These are phyloP conservation scores for Bettongia penicillata DNA, from an alignment of 2,113 vertebrate species.

Conservation along the genomic window DNA sequence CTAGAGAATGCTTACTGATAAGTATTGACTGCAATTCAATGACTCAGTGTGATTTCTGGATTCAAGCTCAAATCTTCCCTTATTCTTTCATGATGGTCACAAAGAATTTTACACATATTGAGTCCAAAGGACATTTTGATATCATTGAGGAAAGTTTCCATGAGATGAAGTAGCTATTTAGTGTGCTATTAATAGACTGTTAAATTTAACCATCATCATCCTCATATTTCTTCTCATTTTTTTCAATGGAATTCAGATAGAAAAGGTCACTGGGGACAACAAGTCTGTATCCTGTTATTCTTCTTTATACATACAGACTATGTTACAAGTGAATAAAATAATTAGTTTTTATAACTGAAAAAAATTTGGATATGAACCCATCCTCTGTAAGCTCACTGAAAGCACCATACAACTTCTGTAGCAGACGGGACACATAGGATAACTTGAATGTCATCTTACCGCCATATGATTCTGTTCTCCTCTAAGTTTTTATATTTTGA, in stretches of 20 bases:
- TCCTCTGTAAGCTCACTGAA: not conserved
- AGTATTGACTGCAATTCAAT: no score
- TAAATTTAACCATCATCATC: not conserved
- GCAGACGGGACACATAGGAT: not conserved
- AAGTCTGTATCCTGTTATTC: not conserved
- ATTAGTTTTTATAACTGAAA: not conserved
- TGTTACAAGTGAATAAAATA: not conserved
- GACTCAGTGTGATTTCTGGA: no score
- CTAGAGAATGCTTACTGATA: no score
- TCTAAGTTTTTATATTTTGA: not conserved
- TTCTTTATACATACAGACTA: not conserved
- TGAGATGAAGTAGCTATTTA: not conserved
- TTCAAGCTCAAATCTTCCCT: no score
- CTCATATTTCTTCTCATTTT: not conserved
- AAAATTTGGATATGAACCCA: not conserved
- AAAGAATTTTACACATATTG: no score
- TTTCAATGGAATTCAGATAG: not conserved
- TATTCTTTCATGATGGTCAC: no score
- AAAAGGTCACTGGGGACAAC: not conserved
- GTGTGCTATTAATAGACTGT: not conserved
- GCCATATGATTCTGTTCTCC: not conserved
- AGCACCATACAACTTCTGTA: not conserved
- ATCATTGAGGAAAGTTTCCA: no score
- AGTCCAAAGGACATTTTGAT: no score
- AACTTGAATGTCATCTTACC: not conserved